phyloP scores from a whole-genome alignment of 2,797 vertebrate genomes.

The Setipinna tenuifilis region DNA sequence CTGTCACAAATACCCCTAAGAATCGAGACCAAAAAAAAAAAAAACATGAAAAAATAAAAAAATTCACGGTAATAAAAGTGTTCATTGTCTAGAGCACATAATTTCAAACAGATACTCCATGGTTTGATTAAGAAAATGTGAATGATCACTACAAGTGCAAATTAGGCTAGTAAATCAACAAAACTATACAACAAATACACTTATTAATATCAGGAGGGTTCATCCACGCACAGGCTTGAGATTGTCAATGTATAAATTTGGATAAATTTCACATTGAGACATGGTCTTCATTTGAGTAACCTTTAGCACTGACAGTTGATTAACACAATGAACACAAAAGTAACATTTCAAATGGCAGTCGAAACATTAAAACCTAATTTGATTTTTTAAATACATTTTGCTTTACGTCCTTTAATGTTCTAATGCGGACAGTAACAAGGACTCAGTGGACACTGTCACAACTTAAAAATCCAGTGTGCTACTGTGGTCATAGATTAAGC shows the following conservation, averaged over 20 bases:
- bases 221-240: conserved; percentile 30
- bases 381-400: not conserved
- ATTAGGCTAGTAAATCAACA: conserved; percentile 42
- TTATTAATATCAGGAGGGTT: not conserved
- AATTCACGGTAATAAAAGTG: not conserved
- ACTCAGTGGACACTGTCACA: not conserved
- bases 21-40: conserved; percentile 27
- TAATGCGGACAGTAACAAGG: conserved; percentile 6
- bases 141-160: conserved; percentile 51
- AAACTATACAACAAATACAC: not conserved
- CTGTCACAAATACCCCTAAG: conserved; percentile 8
- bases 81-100: conserved; percentile 11
- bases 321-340: conserved; percentile 12
- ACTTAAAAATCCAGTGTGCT: conserved; percentile 23
- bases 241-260: conserved; percentile 37
- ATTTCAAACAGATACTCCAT: conserved; percentile 13
- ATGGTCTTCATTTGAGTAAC: conserved; percentile 10
- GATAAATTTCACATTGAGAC: not conserved
- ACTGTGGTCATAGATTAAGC: not conserved
- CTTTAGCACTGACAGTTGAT: not conserved
- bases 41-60: conserved; percentile 20
- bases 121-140: conserved; percentile 39
- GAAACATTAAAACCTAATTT: not conserved
- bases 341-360: conserved; percentile 24
- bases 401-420: not conserved